Percentiles rank a stretch among this genome's conserved stretches.
These are phyloP conservation scores for Cochlearius cochlearius DNA, from an alignment of 2,113 vertebrate genomes.

Conservation along the genomic window DNA sequence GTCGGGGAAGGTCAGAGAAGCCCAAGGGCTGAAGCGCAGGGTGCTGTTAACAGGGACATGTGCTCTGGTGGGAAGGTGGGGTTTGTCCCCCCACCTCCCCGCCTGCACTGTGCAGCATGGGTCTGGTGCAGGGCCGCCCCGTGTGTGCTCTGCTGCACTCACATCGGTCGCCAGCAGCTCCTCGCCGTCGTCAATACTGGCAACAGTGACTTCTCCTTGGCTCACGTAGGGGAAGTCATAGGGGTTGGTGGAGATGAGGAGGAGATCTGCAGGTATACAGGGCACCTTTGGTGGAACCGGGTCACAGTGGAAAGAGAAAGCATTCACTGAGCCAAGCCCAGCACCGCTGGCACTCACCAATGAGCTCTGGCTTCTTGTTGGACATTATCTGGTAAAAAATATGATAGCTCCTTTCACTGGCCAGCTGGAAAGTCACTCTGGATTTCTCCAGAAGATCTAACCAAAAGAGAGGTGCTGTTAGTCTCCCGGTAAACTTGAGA, in stretches of 20 bases:
- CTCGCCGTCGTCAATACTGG: slow-evolving; percentile 77
- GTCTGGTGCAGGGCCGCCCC: fast-evolving
- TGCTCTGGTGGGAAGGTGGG: too few species aligned
- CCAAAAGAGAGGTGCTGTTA: background rate
- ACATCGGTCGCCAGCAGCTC: slow-evolving; percentile 78
- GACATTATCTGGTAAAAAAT: slow-evolving; percentile 86
- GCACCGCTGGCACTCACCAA: slow-evolving; percentile 68
- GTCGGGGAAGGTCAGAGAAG: background rate
- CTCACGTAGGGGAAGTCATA: slow-evolving; percentile 79
- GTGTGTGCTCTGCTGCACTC: background rate
- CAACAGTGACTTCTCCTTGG: slow-evolving; percentile 79
- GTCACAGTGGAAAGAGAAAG: background rate
- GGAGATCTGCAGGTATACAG: slow-evolving; percentile 66
- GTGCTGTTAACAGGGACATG: too few species aligned
- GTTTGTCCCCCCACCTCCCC: background rate
- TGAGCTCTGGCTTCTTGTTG: slow-evolving; percentile 73
- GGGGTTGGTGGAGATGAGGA: slow-evolving; percentile 87
- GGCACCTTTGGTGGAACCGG: background rate
- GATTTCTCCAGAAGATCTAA: slow-evolving; percentile 86
- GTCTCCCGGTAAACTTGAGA: background rate
- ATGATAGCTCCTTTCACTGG: slow-evolving; percentile 83
- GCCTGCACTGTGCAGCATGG: background rate
- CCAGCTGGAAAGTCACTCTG: slow-evolving; percentile 84
- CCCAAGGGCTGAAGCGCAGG: background rate
- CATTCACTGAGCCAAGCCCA: background rate